These are phyloP conservation scores for Pteruthius melanotis DNA, from an alignment of 2,113 vertebrate species.

Conservation along the genomic window DNA sequence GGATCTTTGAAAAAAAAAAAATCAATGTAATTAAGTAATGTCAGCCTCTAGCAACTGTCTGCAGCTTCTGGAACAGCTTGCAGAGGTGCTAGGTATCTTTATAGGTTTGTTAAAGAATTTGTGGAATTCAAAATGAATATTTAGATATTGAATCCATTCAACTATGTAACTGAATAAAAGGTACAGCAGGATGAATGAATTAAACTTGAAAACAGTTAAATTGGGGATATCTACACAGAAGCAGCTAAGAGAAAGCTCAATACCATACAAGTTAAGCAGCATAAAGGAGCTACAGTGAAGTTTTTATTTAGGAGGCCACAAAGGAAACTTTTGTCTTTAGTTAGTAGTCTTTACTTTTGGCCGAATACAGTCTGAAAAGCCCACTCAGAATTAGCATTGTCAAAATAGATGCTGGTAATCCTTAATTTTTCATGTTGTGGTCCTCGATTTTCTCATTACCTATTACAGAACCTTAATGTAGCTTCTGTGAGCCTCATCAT, in stretches of 20 bases:
- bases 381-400: background rate
- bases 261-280: background rate
- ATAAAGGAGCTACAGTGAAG: background rate
- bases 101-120: background rate
- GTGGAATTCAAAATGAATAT: background rate
- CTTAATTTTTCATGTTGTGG: background rate
- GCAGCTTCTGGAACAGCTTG: background rate
- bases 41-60: background rate
- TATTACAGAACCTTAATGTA: background rate
- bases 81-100: background rate
- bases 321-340: background rate
- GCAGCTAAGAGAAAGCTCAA: background rate
- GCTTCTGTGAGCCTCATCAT: background rate
- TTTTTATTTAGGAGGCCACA: background rate
- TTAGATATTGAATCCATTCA: background rate
- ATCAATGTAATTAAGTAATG: fast-evolving
- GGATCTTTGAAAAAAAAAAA: background rate
- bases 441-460: background rate
- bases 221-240: background rate
- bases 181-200: background rate
- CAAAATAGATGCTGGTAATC: background rate
- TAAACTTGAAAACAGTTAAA: background rate
- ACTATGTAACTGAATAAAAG: background rate
- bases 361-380: background rate
- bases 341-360: background rate